phyloP scores from a whole-genome alignment of 2,797 vertebrate genomes.

The Megaceryle alcyon region DNA sequence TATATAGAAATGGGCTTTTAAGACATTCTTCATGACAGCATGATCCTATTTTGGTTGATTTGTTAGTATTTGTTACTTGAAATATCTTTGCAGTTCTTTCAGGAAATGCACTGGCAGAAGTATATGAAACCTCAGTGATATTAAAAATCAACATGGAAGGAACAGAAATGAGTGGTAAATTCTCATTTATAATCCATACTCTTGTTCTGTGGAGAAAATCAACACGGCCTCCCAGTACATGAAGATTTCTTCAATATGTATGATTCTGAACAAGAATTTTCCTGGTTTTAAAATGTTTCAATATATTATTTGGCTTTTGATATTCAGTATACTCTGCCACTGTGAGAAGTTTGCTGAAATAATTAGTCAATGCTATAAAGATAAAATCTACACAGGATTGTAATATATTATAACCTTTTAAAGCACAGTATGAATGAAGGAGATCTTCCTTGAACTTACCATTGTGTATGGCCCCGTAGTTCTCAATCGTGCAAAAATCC shows the following conservation, averaged over 20 bases:
- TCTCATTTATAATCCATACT: slow-evolving; percentile 7
- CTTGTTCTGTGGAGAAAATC: not conserved
- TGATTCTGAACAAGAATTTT: not conserved
- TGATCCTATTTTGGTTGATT: too few relatives aligned
- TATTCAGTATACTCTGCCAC: not conserved
- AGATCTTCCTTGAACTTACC: not conserved
- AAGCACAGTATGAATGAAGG: not conserved
- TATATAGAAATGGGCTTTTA: not conserved
- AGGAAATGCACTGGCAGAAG: not conserved
- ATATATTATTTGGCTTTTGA: not conserved
- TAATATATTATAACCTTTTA: not conserved
- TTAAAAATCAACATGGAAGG: slow-evolving; percentile 11
- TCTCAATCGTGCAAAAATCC: not conserved
- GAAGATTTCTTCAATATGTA: not conserved
- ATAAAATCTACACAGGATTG: not conserved
- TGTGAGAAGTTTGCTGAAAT: not conserved
- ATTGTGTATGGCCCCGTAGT: not conserved
- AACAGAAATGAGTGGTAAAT: not conserved
- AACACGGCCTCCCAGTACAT: not conserved
- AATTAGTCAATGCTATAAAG: not conserved
- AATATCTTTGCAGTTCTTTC: too few relatives aligned
- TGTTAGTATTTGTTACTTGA: too few relatives aligned
- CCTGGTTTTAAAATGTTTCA: not conserved
- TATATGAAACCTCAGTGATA: slow-evolving; percentile 12
- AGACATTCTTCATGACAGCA: not conserved